These are phyloP conservation scores for Stigmatopora nigra DNA, from an alignment of 2,113 vertebrate genomes.

Conservation along the genomic window DNA sequence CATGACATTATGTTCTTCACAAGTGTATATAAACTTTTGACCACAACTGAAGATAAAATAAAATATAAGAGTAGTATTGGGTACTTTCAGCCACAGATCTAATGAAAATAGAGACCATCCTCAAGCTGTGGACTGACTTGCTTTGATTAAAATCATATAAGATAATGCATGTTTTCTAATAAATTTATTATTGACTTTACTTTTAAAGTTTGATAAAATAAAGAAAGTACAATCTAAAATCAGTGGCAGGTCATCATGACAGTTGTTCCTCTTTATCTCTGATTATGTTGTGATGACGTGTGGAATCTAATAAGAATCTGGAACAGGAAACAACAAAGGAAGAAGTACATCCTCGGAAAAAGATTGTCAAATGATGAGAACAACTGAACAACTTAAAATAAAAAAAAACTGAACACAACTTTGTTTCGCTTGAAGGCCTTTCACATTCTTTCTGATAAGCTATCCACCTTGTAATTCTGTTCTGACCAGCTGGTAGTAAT, in stretches of 20 bases:
- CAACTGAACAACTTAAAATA: slow-evolving; percentile 37
- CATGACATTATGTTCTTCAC: too few relatives aligned
- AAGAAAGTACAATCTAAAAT: background rate
- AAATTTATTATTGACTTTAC: background rate
- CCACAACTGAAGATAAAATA: too few relatives aligned
- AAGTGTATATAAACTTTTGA: too few relatives aligned
- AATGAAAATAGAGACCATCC: too few relatives aligned
- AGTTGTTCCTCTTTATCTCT: background rate
- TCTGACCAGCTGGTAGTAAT: slow-evolving; percentile 30
- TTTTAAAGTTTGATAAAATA: background rate
- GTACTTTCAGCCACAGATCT: too few relatives aligned
- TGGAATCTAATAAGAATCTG: background rate
- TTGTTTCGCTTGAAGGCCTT: slow-evolving; percentile 14
- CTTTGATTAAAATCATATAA: too few relatives aligned
- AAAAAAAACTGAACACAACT: slow-evolving; percentile 20
- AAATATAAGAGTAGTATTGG: too few relatives aligned
- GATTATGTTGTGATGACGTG: background rate
- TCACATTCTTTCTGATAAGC: slow-evolving; percentile 39
- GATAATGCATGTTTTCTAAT: too few relatives aligned
- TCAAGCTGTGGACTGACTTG: too few relatives aligned
- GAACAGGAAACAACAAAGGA: background rate
- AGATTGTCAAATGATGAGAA: slow-evolving; percentile 37
- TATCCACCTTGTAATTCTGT: slow-evolving; percentile 15
- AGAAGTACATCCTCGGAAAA: slow-evolving; percentile 18
- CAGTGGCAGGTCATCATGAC: background rate